These are phyloP conservation scores for Fopius arisanus DNA, from an alignment of 1,140 invertebrate genomes.

Conservation along the genomic window DNA sequence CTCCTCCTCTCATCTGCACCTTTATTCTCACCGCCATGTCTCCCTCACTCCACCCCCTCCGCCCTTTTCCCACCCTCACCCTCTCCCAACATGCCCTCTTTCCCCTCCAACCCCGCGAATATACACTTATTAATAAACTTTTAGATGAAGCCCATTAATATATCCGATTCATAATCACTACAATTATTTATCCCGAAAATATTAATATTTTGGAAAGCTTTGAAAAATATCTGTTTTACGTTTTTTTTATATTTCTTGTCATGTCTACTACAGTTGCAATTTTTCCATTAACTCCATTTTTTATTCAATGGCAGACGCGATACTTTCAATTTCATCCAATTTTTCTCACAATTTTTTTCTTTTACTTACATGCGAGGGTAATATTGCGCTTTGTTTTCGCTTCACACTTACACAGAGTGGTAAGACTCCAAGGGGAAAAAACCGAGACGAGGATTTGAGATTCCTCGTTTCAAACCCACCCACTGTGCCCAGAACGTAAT, in stretches of 20 bases:
- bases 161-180: no score
- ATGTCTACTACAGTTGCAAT: no score
- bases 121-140: no score
- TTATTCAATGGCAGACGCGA: background rate
- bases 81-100: slow-evolving; percentile 29
- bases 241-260: no score
- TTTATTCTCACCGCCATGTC: slow-evolving; percentile 37
- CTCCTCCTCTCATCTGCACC: slow-evolving; percentile 33
- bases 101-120: slow-evolving; percentile 37
- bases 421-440: background rate
- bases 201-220: no score
- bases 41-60: slow-evolving; percentile 36
- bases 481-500: slow-evolving; percentile 28
- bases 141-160: no score
- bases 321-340: background rate
- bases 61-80: slow-evolving; percentile 31
- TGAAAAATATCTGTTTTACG: no score
- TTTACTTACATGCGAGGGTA: slow-evolving; percentile 7
- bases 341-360: background rate
- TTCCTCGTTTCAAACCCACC: slow-evolving; percentile 8
- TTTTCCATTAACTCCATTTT: background rate
- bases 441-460: slow-evolving; percentile 11
- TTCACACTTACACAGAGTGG: background rate
- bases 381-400: background rate
- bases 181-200: no score